Evolutionary conservation across 2,113 vertebrate species (phyloP).

Genomic region (Ophiodon elongatus): DNA sequence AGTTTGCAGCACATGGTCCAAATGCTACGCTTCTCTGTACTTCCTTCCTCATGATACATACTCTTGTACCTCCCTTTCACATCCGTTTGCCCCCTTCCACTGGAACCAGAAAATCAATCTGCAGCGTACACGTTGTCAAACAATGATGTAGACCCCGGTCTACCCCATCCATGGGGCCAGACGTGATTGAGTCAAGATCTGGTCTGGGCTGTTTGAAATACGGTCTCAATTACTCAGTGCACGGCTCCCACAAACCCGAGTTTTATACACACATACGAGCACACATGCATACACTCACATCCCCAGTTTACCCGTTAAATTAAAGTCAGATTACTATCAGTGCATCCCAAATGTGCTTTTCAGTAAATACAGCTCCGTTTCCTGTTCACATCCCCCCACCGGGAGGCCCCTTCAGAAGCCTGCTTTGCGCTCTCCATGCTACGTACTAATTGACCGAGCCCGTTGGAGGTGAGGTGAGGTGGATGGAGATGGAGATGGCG

Average conservation of each 20-base stretch:
- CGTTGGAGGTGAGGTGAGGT: conserved; percentile 64
- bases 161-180: conserved; percentile 63
- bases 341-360: conserved; percentile 65
- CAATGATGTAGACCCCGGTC: conserved; percentile 67
- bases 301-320: conserved; percentile 71
- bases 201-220: conserved; percentile 73
- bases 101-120: conserved; percentile 71
- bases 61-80: conserved; percentile 53
- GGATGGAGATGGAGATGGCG: conserved; percentile 53
- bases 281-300: conserved; percentile 63
- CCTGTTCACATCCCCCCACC: conserved; percentile 61
- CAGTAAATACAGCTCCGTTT: conserved; percentile 67
- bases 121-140: conserved; percentile 63
- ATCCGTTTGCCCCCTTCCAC: conserved; percentile 51
- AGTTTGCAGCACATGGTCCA: conserved; percentile 49
- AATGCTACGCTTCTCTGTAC: conserved; percentile 46
- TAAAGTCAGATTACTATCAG: conserved; percentile 81
- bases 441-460: conserved; percentile 69
- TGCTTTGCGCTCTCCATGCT: conserved; percentile 55
- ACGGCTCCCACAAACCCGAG: conserved; percentile 50
- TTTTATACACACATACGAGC: conserved; percentile 42
- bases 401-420: conserved; percentile 69
- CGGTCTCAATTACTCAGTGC: conserved; percentile 70
- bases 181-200: conserved; percentile 77
- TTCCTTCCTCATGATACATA: conserved; percentile 52